Base-by-base conservation (phyloP, 2,797 vertebrate species). In the Pseudochromis fuscus region DNA sequence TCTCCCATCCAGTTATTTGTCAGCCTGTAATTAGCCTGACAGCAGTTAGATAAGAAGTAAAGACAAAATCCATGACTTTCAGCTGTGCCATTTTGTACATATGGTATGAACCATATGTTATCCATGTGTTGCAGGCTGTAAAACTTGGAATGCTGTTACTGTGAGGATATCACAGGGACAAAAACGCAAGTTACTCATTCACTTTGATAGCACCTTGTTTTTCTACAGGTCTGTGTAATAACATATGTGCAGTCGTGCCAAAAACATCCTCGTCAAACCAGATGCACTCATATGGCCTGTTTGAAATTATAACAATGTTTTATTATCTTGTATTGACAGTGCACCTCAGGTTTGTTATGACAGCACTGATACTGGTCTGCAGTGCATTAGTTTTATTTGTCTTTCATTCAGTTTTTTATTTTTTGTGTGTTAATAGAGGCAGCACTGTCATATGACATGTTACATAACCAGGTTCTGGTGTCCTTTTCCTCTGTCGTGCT, bases 41-140 rank as follows among this genome's bases (percentile, higher is more conserved):
- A 27, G 44, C 2, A 46, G 7, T 10, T 1, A 63, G 4, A 71
- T 62, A 37, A 37, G 18, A 62, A 25, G 0, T 4, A 25, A 60
- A 59, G 40, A 46, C 0, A 42, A 56, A 81, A 68, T 74, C 66
- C 16, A 40, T 64, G 15, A 4, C 38, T 38, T 37, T 21, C 59
- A 16, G 48, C 31, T 62, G 33, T 48, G 33, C 7, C 37, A 42
- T n/a, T 44, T 35, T 42, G 9, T 21, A 46, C 79, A 64, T 21
- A 60, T 38, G 31, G 48, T 53, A 35, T 55, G 19, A 72, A 44
- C 31, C n/a, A 27, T 63, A n/a, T n/a, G n/a, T 33, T 50, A 60
- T 79, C 83, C 76, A 69, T 83, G 46, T 65, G 59, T 15, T 8
- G 55, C 33, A 62, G 75, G 56, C 51, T 13, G 42, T 71, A 55